Evolutionary conservation across 2,113 vertebrate genomes (phyloP).

Genomic region (Zosterops hypoxanthus): DNA sequence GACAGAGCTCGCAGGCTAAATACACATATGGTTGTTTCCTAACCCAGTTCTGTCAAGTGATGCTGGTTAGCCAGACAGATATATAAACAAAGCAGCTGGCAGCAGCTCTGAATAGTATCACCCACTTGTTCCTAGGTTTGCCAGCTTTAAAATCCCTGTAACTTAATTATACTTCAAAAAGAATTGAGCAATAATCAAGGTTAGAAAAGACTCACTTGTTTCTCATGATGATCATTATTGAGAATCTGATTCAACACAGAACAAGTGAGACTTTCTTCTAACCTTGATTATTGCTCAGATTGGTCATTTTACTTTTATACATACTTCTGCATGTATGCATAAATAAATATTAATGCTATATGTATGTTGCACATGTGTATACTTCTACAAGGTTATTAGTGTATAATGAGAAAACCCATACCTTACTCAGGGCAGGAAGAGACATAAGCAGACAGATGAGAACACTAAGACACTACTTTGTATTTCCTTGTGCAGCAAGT

Average conservation of each 20-base stretch:
- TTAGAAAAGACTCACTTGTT: not conserved
- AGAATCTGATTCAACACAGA: not conserved
- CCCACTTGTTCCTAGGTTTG: not conserved
- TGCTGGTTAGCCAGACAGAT: slow-evolving; percentile 35
- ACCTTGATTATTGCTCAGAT: not conserved
- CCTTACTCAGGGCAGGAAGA: not conserved
- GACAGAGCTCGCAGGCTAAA: slow-evolving; percentile 45
- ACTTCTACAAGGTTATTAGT: not conserved
- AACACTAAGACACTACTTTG: not conserved
- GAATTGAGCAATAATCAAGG: not conserved
- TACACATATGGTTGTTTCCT: slow-evolving; percentile 45
- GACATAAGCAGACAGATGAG: not conserved
- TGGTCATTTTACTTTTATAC: not conserved
- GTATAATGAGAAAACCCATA: not conserved
- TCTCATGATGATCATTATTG: not conserved
- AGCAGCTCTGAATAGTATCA: not conserved
- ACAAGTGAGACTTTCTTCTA: not conserved
- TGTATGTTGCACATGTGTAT: not conserved
- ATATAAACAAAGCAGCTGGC: slow-evolving; percentile 25
- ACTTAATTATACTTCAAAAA: not conserved
- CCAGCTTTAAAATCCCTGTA: not conserved
- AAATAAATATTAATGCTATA: not conserved
- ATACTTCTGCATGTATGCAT: not conserved
- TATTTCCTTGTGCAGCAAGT: not conserved
- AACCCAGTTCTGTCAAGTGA: slow-evolving; percentile 52